A percentile compares a stretch with the other conserved stretches of the same genome.
phyloP scores from a whole-genome alignment of 2,888 invertebrate genomes.

The Agriopis leucophaearia region DNA sequence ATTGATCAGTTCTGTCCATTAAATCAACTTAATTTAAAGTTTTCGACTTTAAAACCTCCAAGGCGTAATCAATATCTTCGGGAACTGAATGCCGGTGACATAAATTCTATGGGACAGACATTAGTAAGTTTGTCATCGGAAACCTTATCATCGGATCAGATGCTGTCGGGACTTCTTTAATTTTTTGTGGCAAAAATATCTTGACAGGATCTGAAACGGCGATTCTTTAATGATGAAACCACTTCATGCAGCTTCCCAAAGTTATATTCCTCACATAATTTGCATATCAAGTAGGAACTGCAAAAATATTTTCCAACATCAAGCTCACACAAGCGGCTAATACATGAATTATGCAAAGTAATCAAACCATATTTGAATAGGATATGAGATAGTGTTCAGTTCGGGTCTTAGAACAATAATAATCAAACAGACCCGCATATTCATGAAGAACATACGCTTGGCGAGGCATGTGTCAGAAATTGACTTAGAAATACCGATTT shows the following conservation, averaged over 20 bases:
- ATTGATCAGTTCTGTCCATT: conserved; percentile 63
- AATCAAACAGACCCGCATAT: conserved; percentile 47
- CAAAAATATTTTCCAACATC: conserved; percentile 27
- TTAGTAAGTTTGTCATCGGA: conserved; percentile 73
- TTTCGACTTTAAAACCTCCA: conserved; percentile 60
- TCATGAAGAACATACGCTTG: conserved; percentile 48
- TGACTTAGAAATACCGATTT: conserved; percentile 35
- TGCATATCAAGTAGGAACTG: not conserved
- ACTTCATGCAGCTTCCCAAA: not conserved
- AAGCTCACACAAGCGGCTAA: conserved; percentile 33
- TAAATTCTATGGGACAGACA: conserved; percentile 71
- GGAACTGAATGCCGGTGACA: conserved; percentile 55
- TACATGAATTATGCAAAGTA: conserved; percentile 41
- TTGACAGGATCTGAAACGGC: conserved; percentile 11
- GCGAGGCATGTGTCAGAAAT: conserved; percentile 41
- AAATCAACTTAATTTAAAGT: conserved; percentile 68
- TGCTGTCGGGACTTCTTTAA: conserved; percentile 30
- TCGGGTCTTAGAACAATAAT: conserved; percentile 46
- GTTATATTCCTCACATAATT: not conserved
- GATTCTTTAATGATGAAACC: not conserved
- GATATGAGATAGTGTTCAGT: conserved; percentile 42
- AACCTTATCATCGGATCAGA: conserved; percentile 54
- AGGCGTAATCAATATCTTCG: conserved; percentile 71
- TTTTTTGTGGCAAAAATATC: conserved; percentile 30
- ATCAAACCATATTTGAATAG: conserved; percentile 44